A percentile compares a stretch with the other conserved stretches of the same genome.
phyloP scores from a whole-genome alignment of 23 tunicate species.

The Aplidium turbinatum region DNA sequence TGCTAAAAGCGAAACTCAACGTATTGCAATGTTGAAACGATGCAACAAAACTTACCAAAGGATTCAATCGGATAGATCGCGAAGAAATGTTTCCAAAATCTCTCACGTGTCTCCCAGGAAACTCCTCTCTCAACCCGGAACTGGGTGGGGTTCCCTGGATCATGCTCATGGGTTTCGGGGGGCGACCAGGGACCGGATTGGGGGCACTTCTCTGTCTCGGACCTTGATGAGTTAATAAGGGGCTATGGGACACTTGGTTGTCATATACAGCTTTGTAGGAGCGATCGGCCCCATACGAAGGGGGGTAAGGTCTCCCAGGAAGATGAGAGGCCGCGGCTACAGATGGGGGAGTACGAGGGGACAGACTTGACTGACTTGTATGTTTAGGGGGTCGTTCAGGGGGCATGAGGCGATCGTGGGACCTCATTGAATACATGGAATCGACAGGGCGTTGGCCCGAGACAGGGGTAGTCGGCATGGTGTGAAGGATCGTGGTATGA shows the following conservation, averaged over 20 bases:
- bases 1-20: too few relatives aligned
- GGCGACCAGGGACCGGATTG: conserved; percentile 44
- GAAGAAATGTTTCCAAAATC: too few relatives aligned
- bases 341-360: conserved; percentile 76
- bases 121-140: conserved; percentile 4
- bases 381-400: conserved; percentile 78
- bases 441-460: not conserved
- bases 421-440: not conserved
- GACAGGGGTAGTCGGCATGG: conserved; percentile 19
- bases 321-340: conserved; percentile 16
- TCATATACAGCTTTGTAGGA: not conserved
- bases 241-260: not conserved
- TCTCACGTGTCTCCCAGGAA: conserved; percentile 7
- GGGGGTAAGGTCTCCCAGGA: conserved; percentile 34
- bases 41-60: too few relatives aligned
- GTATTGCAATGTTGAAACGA: too few relatives aligned
- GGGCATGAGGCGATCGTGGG: conserved; percentile 33
- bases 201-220: not conserved
- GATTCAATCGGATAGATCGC: too few relatives aligned
- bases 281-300: conserved; percentile 14
- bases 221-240: not conserved
- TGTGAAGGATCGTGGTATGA: conserved; percentile 53
- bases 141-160: not conserved
- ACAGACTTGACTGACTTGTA: conserved; percentile 31
- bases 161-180: conserved; percentile 69